Evolutionary conservation across 2,888 invertebrate genomes (phyloP).

Genomic region (Trichopria drosophilae): DNA sequence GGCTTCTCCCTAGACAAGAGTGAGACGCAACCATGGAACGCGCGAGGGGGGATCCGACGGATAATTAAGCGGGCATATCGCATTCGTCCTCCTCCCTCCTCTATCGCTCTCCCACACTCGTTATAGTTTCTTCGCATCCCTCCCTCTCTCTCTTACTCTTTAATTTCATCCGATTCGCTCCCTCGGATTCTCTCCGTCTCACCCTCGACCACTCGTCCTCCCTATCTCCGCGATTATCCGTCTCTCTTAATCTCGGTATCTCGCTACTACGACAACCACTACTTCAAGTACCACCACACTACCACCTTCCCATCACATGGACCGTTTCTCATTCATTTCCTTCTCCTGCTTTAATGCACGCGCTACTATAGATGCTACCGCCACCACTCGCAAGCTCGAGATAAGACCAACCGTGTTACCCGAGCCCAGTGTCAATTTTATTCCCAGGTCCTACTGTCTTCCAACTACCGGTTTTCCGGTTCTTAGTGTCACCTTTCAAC

Average conservation of each 20-base stretch:
- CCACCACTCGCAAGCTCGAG: too few species aligned
- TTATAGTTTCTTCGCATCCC: constrained; percentile 28
- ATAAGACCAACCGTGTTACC: too few species aligned
- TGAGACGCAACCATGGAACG: constrained; percentile 36
- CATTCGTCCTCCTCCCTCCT: constrained; percentile 33
- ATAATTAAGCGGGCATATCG: constrained; percentile 57
- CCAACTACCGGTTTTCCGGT: too few species aligned
- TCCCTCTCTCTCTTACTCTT: constrained; percentile 30
- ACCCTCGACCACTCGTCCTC: constrained; percentile 22
- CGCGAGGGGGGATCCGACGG: constrained; percentile 42
- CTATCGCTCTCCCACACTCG: constrained; percentile 24
- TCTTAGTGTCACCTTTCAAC: too few species aligned
- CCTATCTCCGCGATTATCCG: constrained; percentile 18
- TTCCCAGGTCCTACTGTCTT: too few species aligned
- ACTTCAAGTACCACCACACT: constrained; percentile 13
- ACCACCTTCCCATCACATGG: constrained; percentile 23
- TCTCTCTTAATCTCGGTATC: constrained; percentile 32
- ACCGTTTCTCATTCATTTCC: constrained; percentile 9
- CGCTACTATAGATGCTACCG: too few species aligned
- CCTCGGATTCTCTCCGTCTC: constrained; percentile 21
- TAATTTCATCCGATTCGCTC: too few species aligned
- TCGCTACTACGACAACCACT: constrained; percentile 19
- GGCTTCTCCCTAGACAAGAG: constrained; percentile 32
- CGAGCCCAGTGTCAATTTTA: too few species aligned
- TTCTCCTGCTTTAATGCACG: too few species aligned